These are phyloP conservation scores for Drosophila planitibia DNA, from an alignment of 2,888 invertebrate genomes.

Conservation along the genomic window DNA sequence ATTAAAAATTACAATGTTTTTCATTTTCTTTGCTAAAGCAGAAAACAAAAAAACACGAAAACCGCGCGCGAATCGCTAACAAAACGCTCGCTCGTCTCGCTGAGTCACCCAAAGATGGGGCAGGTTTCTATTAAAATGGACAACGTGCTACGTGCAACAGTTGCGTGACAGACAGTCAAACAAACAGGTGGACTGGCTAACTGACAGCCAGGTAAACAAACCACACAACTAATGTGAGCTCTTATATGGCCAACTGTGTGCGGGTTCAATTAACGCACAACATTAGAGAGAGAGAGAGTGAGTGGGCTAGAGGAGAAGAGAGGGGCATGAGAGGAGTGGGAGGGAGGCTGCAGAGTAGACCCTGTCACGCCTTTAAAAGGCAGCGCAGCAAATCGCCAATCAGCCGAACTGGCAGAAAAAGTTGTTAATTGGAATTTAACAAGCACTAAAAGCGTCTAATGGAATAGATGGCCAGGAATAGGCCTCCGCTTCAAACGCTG, in stretches of 20 bases:
- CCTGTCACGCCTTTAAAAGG: slow-evolving; percentile 49
- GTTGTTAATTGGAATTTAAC: slow-evolving; percentile 83
- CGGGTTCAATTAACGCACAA: slow-evolving; percentile 77
- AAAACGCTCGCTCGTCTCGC: slow-evolving; percentile 37
- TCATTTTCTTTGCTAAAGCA: slow-evolving; percentile 23
- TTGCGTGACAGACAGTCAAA: slow-evolving; percentile 48
- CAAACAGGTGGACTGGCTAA: slow-evolving; percentile 49
- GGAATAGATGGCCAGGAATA: slow-evolving; percentile 52
- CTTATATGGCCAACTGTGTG: slow-evolving; percentile 69
- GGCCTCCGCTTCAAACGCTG: slow-evolving; percentile 6
- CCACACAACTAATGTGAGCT: slow-evolving; percentile 60
- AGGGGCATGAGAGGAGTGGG: neutral
- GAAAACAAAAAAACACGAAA: neutral
- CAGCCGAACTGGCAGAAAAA: slow-evolving; percentile 62
- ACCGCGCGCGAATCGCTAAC: slow-evolving; percentile 39
- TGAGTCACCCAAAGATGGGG: slow-evolving; percentile 42
- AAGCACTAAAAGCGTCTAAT: slow-evolving; percentile 81
- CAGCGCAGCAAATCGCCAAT: slow-evolving; percentile 53
- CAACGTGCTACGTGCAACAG: slow-evolving; percentile 57
- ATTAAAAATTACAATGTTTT: slow-evolving; percentile 61
- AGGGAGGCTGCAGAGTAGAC: neutral
- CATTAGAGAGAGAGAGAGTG: slow-evolving; percentile 18
- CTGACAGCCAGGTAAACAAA: slow-evolving; percentile 64
- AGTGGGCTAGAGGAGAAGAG: neutral
- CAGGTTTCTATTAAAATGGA: slow-evolving; percentile 21